Conservation (phyloP, 2,113 vertebrate genomes). For the Cercopithecus mona region DNA sequence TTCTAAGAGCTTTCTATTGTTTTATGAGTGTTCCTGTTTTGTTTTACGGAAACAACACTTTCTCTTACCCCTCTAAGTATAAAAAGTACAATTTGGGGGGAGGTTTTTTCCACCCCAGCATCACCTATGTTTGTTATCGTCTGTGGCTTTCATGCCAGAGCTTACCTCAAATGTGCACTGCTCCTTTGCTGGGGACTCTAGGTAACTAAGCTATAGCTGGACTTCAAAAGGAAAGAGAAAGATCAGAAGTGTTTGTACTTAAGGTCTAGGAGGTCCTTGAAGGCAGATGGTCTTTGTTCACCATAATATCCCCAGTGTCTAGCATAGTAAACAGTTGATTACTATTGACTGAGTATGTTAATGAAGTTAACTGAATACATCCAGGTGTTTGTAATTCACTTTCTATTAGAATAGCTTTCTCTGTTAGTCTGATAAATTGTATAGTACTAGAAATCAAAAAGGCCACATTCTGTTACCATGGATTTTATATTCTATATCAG, state of each 20-base stretch:
- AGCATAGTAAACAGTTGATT: neutral
- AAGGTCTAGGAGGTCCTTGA: neutral
- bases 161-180: neutral
- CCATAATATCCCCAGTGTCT: neutral
- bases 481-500: neutral
- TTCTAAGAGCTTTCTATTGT: neutral
- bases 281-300: neutral
- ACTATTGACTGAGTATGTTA: neutral
- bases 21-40: neutral
- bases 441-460: constrained; percentile 20
- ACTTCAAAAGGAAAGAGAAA: neutral
- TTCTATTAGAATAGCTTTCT: constrained; percentile 29
- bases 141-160: neutral
- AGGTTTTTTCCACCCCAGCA: constrained; percentile 1
- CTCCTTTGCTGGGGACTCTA: neutral
- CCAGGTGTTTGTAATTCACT: neutral
- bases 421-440: constrained; percentile 27
- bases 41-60: neutral
- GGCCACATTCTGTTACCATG: neutral
- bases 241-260: neutral
- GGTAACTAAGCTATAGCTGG: neutral
- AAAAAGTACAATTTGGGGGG: neutral
- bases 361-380: neutral
- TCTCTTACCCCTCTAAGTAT: neutral
- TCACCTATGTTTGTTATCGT: neutral